Conservation (phyloP, 2,797 vertebrate species). For the Zalophus californianus region DNA sequence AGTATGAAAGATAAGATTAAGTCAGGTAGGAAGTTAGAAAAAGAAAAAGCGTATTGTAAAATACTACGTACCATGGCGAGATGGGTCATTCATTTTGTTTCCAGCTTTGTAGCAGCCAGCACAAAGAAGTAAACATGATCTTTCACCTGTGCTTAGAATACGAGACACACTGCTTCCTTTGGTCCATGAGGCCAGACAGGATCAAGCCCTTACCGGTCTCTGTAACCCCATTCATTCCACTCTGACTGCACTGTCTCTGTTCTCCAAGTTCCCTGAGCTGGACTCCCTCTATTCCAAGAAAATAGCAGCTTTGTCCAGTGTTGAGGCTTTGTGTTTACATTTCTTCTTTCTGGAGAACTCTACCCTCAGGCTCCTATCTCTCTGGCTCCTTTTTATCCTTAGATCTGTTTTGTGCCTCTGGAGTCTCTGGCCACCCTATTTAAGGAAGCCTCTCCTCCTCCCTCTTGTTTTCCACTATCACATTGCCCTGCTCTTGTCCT, state of each 20-base stretch:
- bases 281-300: background rate
- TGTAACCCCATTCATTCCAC: background rate
- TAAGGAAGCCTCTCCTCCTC: background rate
- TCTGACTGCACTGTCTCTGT: background rate
- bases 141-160: background rate
- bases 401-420: background rate
- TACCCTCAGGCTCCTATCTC: background rate
- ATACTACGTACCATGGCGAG: background rate
- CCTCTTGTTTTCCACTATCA: background rate
- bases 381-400: background rate
- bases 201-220: background rate
- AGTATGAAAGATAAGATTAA: background rate
- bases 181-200: background rate
- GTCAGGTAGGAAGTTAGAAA: background rate
- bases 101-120: background rate
- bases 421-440: background rate
- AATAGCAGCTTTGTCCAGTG: background rate
- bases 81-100: background rate
- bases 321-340: background rate
- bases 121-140: background rate
- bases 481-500: background rate
- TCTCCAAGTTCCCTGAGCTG: background rate
- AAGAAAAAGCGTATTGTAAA: background rate
- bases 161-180: background rate
- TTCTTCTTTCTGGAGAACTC: conserved; percentile 22